Conservation (phyloP, 2,888 invertebrate species). For the Meandrusa payeni region DNA sequence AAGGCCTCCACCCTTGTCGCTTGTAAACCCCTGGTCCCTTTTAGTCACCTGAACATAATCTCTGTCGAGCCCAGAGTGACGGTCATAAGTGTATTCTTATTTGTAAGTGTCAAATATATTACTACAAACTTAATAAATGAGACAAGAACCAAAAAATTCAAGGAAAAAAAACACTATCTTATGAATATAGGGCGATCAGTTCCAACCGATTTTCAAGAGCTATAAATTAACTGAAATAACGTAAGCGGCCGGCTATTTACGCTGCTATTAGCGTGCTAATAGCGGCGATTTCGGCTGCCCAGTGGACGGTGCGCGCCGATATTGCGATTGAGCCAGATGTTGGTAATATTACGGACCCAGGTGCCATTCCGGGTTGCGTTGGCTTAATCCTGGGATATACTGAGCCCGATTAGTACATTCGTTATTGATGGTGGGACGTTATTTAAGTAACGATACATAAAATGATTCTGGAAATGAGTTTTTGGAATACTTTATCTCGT, state of each 20-base stretch:
- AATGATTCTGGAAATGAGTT: background rate
- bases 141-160: no score
- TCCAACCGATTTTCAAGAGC: slow-evolving; percentile 15
- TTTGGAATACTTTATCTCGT: no score
- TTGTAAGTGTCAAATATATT: no score
- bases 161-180: no score
- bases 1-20: no score
- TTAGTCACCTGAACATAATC: no score
- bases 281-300: slow-evolving; percentile 37
- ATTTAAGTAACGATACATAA: background rate
- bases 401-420: slow-evolving; percentile 9
- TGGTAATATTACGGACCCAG: slow-evolving; percentile 15
- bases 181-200: slow-evolving; percentile 4
- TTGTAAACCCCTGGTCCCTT: no score
- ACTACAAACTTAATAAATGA: no score
- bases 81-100: no score
- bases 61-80: no score
- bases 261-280: slow-evolving; percentile 53
- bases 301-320: slow-evolving; percentile 32
- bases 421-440: slow-evolving; percentile 13
- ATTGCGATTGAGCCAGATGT: slow-evolving; percentile 25
- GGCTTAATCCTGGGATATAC: slow-evolving; percentile 18
- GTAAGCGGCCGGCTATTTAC: slow-evolving; percentile 43
- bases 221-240: slow-evolving; percentile 44
- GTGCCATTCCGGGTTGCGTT: slow-evolving; percentile 16